phyloP scores from a whole-genome alignment of 2,113 vertebrate genomes.

The Rattus rattus region DNA sequence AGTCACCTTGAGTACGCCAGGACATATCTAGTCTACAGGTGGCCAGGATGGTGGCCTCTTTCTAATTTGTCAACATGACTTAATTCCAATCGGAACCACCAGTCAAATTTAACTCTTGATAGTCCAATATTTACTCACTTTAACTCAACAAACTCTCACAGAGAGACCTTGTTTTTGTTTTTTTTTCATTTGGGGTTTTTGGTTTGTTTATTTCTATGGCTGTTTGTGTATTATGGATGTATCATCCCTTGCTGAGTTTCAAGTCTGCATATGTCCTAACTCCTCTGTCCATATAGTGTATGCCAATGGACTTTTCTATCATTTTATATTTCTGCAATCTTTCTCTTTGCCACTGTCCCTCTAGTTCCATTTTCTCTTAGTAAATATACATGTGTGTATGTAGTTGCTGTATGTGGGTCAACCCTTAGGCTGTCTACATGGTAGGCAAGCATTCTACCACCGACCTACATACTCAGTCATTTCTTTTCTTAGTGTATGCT shows the following conservation, averaged over 20 bases:
- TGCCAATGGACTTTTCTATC: background rate
- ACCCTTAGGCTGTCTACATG: background rate
- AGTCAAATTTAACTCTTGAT: conserved; percentile 1
- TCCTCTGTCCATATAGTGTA: background rate
- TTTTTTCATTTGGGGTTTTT: background rate
- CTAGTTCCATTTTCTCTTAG: background rate
- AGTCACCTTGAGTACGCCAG: background rate
- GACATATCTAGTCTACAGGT: too few species aligned
- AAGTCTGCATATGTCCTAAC: background rate
- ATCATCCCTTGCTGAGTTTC: background rate
- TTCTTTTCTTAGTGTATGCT: background rate
- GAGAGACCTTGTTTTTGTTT: background rate
- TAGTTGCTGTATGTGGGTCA: too few species aligned
- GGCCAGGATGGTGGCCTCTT: too few species aligned
- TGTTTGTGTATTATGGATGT: background rate
- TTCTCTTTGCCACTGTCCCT: background rate
- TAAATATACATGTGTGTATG: background rate
- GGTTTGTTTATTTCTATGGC: too few species aligned
- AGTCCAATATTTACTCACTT: background rate
- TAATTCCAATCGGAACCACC: background rate
- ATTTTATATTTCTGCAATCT: background rate
- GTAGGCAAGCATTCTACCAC: background rate
- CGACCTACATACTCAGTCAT: too few species aligned
- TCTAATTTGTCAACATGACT: background rate
- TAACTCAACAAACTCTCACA: background rate